Conservation (phyloP, 2,113 vertebrate species). For the Australoheros scitulus region DNA sequence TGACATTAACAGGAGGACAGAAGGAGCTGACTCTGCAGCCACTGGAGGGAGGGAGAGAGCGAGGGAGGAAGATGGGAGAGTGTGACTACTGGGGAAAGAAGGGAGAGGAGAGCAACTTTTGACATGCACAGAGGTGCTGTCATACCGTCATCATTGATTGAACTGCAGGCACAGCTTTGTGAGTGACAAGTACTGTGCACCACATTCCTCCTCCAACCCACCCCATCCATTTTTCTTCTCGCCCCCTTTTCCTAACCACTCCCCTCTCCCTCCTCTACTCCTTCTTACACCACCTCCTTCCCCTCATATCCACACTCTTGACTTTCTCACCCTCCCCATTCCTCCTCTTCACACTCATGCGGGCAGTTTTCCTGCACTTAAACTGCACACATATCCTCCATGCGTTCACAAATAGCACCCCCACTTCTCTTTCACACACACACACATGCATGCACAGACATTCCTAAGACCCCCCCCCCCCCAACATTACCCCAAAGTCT, state of each 20-base stretch:
- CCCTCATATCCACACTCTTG: not conserved
- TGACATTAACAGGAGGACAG: conserved; percentile 66
- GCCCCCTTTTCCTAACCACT: conserved; percentile 8
- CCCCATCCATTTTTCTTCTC: conserved; percentile 5
- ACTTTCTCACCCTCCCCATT: conserved; percentile 1
- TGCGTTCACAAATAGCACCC: conserved; percentile 41
- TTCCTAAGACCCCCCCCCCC: conserved; percentile 43
- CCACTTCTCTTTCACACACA: conserved; percentile 14
- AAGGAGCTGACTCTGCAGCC: conserved; percentile 69
- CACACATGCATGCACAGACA: conserved; percentile 44
- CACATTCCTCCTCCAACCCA: conserved; percentile 28
- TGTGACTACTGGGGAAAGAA: conserved; percentile 27
- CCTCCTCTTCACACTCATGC: conserved; percentile 27
- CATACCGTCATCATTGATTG: conserved; percentile 63
- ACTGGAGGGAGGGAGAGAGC: conserved; percentile 14
- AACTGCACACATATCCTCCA: conserved; percentile 30
- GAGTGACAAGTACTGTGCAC: conserved; percentile 56
- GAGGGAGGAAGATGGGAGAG: conserved; percentile 9
- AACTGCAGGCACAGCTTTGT: conserved; percentile 63
- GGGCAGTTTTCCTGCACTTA: conserved; percentile 34
- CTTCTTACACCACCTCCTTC: conserved; percentile 12
- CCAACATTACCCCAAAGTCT: no score
- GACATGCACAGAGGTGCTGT: conserved; percentile 65
- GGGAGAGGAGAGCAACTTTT: conserved; percentile 51
- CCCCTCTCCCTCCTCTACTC: conserved; percentile 19